phyloP scores from a whole-genome alignment of 1,140 invertebrate species.

The Idris sp. region DNA sequence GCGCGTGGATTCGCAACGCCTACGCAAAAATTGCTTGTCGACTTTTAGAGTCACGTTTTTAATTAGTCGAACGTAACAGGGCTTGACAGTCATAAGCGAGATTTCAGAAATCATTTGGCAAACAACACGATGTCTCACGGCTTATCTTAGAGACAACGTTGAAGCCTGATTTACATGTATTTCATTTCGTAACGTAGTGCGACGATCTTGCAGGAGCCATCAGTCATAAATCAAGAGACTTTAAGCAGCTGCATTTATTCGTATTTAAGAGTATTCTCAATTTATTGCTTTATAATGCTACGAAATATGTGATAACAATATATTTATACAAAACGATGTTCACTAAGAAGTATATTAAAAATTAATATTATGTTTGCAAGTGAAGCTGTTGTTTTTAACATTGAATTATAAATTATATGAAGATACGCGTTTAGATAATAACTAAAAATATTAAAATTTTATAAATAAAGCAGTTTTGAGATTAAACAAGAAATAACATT shows the following conservation, averaged over 20 bases:
- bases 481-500: no score
- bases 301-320: constrained; percentile 32
- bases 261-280: constrained; percentile 44
- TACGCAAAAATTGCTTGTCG: constrained; percentile 51
- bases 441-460: no score
- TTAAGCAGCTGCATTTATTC: constrained; percentile 52
- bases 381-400: no score
- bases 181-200: constrained; percentile 61
- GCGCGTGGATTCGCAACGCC: constrained; percentile 47
- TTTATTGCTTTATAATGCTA: constrained; percentile 54
- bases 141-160: constrained; percentile 73
- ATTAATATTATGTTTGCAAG: no score
- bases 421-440: no score
- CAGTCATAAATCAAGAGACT: constrained; percentile 57
- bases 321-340: constrained; percentile 14
- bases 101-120: constrained; percentile 73
- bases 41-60: constrained; percentile 71
- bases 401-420: no score
- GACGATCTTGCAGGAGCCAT: constrained; percentile 57
- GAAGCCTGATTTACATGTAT: constrained; percentile 76
- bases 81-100: constrained; percentile 67
- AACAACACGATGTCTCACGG: constrained; percentile 65
- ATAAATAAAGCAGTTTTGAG: no score
- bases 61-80: constrained; percentile 67
- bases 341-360: constrained; percentile 5